These are phyloP conservation scores for Dolichotis patagonum DNA, from an alignment of 2,113 vertebrate species.

Conservation along the genomic window DNA sequence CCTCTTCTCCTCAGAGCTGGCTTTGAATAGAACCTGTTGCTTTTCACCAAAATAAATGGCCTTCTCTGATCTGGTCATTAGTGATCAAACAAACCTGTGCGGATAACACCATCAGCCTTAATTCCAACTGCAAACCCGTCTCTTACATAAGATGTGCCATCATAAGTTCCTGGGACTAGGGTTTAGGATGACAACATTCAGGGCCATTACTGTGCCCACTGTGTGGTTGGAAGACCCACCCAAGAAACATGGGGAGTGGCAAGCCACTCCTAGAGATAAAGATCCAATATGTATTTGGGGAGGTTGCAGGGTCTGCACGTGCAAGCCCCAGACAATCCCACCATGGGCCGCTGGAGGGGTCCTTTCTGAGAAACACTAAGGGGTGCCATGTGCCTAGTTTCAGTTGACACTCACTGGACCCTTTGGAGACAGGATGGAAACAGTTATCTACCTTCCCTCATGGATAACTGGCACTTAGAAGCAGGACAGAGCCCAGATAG, in stretches of 20 bases:
- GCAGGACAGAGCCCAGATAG: accelerated
- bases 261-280: background rate
- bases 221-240: background rate
- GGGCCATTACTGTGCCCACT: background rate
- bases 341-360: accelerated
- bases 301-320: too few species aligned
- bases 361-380: background rate
- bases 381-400: background rate
- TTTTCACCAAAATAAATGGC: background rate
- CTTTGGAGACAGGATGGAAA: background rate
- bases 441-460: too few species aligned
- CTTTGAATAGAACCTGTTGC: background rate
- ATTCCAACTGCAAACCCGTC: background rate
- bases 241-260: background rate
- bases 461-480: background rate
- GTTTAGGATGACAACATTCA: background rate
- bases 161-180: background rate
- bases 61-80: background rate
- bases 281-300: accelerated
- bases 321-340: background rate
- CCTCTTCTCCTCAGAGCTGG: background rate
- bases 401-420: background rate
- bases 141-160: background rate
- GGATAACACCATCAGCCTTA: background rate
- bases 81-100: background rate